Percentiles rank a stretch among this genome's conserved stretches.
These are phyloP conservation scores for Acanthornis magna DNA, from an alignment of 2,797 vertebrate genomes.

Conservation along the genomic window DNA sequence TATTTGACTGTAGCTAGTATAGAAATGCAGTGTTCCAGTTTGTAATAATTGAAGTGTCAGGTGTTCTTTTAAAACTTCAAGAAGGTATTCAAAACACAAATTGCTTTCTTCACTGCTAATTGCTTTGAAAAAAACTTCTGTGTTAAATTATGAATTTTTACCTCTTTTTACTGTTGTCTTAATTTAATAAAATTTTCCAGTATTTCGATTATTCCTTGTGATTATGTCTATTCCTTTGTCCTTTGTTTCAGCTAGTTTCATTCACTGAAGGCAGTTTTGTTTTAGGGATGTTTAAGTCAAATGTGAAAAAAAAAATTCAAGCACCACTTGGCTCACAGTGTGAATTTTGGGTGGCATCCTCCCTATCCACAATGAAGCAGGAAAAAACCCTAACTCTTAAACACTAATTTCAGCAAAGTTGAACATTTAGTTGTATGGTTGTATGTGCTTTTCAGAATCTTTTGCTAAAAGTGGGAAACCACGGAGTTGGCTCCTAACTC, in stretches of 20 bases:
- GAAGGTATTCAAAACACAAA: neutral
- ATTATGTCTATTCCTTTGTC: neutral
- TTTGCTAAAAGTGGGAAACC: neutral
- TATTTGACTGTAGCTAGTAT: neutral
- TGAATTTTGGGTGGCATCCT: neutral
- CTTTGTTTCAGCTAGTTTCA: neutral
- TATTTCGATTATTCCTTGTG: neutral
- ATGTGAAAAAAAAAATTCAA: neutral
- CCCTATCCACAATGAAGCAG: rapidly evolving
- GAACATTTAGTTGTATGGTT: neutral
- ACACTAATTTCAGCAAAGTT: neutral
- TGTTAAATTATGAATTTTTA: neutral
- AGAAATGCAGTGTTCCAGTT: neutral
- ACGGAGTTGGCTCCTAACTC: neutral
- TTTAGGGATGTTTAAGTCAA: neutral
- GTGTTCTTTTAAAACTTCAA: neutral
- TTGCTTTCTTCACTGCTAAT: neutral
- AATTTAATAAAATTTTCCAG: neutral
- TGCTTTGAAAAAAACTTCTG: neutral
- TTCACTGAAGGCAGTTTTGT: neutral
- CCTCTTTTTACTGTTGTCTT: neutral
- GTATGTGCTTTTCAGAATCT: neutral
- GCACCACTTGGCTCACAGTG: neutral
- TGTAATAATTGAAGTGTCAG: neutral
- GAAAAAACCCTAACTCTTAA: rapidly evolving